Evolutionary conservation across 1,140 invertebrate genomes (phyloP).

Genomic region (Megalonaias nervosa): DNA sequence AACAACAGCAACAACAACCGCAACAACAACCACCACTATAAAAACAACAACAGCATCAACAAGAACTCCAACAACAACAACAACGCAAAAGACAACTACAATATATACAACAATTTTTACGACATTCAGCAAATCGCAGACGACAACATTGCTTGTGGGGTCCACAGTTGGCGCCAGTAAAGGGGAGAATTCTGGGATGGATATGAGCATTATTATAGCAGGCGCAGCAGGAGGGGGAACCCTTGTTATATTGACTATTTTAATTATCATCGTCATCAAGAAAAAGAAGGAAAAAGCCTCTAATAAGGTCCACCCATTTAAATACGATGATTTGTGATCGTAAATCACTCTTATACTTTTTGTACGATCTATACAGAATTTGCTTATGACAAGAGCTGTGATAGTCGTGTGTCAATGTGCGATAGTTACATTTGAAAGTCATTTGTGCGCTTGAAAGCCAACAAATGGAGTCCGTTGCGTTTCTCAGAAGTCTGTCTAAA

Average conservation of each 20-base stretch:
- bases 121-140: neutral
- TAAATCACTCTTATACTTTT: too few species aligned
- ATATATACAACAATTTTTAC: neutral
- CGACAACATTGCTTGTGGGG: neutral
- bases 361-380: too few species aligned
- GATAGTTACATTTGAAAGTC: too few species aligned
- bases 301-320: too few species aligned
- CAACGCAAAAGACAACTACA: neutral
- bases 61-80: neutral
- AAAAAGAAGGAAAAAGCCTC: neutral
- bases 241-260: conserved; percentile 4
- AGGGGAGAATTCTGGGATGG: conserved; percentile 8
- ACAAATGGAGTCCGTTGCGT: too few species aligned
- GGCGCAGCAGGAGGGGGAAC: conserved; percentile 21
- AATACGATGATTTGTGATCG: too few species aligned
- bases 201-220: conserved; percentile 19
- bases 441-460: too few species aligned
- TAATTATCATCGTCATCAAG: conserved; percentile 18
- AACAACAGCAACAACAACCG: neutral
- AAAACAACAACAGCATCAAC: neutral
- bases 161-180: neutral
- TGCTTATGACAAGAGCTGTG: too few species aligned
- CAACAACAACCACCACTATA: neutral
- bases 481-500: too few species aligned
- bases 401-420: too few species aligned